Evolutionary conservation across 2,797 vertebrate species (phyloP).

Genomic region (Rallus crepitans): DNA sequence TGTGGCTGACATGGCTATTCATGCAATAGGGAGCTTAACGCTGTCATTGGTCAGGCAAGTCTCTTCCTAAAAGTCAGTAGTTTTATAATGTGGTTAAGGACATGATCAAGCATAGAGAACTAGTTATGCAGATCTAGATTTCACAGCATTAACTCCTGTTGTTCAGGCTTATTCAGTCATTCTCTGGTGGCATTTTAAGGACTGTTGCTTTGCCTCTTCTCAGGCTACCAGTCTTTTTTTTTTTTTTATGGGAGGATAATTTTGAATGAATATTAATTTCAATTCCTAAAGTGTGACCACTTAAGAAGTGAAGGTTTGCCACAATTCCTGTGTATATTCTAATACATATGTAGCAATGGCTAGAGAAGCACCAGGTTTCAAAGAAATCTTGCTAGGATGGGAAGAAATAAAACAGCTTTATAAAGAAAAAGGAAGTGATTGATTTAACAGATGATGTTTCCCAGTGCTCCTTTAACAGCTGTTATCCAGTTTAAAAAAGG

Average conservation of each 20-base stretch:
- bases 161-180: neutral
- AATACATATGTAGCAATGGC: neutral
- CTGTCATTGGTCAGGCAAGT: neutral
- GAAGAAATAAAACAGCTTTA: neutral
- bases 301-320: neutral
- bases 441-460: neutral
- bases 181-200: neutral
- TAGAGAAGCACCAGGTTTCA: neutral
- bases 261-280: neutral
- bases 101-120: neutral
- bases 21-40: neutral
- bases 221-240: neutral
- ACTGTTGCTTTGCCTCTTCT: neutral
- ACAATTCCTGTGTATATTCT: neutral
- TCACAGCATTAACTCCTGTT: neutral
- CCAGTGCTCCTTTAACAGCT: neutral
- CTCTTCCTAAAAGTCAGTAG: neutral
- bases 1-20: neutral
- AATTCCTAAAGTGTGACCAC: neutral
- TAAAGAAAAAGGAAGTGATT: neutral
- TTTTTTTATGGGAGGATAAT: neutral
- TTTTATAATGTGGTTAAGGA: neutral
- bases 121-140: neutral
- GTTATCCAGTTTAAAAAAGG: neutral
- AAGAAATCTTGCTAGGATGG: neutral